Base-by-base conservation (phyloP, 1,140 invertebrate genomes). In the Camponotus floridanus region DNA sequence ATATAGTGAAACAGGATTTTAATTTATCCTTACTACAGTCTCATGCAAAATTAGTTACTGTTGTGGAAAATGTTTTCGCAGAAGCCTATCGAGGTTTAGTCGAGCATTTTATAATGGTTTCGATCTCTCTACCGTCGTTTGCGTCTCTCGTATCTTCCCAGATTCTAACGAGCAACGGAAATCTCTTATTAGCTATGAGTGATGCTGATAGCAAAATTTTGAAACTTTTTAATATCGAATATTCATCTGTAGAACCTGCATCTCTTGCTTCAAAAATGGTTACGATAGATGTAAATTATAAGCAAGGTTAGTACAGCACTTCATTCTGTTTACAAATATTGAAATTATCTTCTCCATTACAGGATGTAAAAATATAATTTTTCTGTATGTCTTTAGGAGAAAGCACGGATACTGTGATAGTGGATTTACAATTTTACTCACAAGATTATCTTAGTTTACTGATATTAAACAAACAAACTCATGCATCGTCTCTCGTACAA, bases 381-480 rank as follows among this genome's bases (percentile, higher is more conserved):
- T 21, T 85, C 13, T 62, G 42, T 70, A 11, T 65, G 3, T 86
- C 81, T 78, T 57, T 71, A 36, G 87, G 86, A 85, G 70, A 76
- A 15, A 57, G 36, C 2, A 84, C 36, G 0, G 85, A 90, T 80
- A 92, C 48, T 65, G 88, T 80, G 62, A 94, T 97, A 36, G 88
- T 96, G 48, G 97, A 98, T 93, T 88, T 98, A 18, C 97, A 98
- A 92, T 98, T 98, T 95, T 99, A 98, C 94, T 98, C 97, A 1
- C 95, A 96, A 48, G 97, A 97, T 61, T 97, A 96, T 68, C 89
- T 99, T 3, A 98, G 98, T 8, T 91, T 98, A 33, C 93, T 99
- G 13, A 92, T 98, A 26, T 94, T 97, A 91, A 96, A 97, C 87
- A 94, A 89, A 85, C 94, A 95, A 71, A 95, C 94, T 73, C 95